Conservation (phyloP, 2,797 vertebrate species). For the Phoebastria nigripes region DNA sequence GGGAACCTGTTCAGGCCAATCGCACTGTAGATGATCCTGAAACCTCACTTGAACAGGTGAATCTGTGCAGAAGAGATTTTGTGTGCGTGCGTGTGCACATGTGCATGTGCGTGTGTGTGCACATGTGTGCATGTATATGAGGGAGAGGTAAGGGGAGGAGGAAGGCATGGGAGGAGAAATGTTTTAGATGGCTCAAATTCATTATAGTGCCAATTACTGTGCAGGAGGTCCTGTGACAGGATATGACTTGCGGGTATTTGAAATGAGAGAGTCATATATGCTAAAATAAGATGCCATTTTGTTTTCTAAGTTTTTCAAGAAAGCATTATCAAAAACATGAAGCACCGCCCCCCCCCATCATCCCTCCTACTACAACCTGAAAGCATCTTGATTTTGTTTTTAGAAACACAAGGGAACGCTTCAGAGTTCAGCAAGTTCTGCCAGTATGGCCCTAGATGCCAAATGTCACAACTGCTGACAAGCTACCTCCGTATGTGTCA, state of each 20-base stretch:
- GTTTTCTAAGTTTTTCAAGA: not conserved
- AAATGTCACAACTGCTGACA: not conserved
- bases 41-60: not conserved
- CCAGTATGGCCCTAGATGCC: not conserved
- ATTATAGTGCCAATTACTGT: not conserved
- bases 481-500: not conserved
- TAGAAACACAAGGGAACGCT: not conserved
- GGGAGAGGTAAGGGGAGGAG: not conserved
- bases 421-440: not conserved
- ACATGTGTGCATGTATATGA: not conserved
- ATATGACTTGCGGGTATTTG: not conserved
- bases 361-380: not conserved
- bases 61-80: not conserved
- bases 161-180: not conserved
- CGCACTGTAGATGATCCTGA: not conserved
- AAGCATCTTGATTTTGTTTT: not conserved
- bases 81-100: fast-evolving
- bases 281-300: not conserved
- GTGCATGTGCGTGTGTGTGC: no score
- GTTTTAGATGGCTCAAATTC: not conserved
- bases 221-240: not conserved
- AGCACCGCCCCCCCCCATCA: fast-evolving
- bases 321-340: not conserved
- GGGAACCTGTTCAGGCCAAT: not conserved
- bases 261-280: not conserved